A percentile compares a stretch with the other conserved stretches of the same genome.
Conservation (phyloP, 1,140 invertebrate species). For the Orchesella cincta region DNA sequence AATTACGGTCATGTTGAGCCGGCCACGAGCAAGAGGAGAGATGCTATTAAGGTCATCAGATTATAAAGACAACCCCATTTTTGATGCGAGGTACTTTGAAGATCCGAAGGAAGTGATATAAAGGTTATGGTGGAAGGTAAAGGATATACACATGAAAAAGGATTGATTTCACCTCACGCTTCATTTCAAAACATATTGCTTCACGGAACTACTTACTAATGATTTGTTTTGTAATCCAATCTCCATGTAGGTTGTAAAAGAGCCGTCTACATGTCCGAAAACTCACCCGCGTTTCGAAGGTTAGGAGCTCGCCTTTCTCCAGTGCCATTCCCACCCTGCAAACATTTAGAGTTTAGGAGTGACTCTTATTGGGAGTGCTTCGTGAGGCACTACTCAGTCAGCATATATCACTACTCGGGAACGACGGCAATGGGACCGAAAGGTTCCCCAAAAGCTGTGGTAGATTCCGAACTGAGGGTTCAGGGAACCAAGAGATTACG, state of each 20-base stretch:
- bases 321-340: slow-evolving; percentile 46
- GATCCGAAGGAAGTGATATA: slow-evolving; percentile 45
- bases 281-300: slow-evolving; percentile 44
- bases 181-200: too few species aligned
- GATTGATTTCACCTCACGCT: too few species aligned
- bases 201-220: too few species aligned
- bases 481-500: slow-evolving; percentile 54
- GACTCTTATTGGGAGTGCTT: slow-evolving; percentile 50
- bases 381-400: slow-evolving; percentile 45
- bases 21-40: slow-evolving; percentile 41
- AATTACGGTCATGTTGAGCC: slow-evolving; percentile 51
- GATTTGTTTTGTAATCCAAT: too few species aligned
- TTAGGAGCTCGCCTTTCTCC: slow-evolving; percentile 45
- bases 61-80: slow-evolving; percentile 43
- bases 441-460: slow-evolving; percentile 39
- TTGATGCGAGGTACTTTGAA: slow-evolving; percentile 50
- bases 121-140: slow-evolving; percentile 50
- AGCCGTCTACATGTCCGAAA: slow-evolving; percentile 49
- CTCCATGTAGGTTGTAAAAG: slow-evolving; percentile 45
- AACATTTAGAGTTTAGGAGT: slow-evolving; percentile 35
- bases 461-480: slow-evolving; percentile 46
- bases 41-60: slow-evolving; percentile 43
- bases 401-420: slow-evolving; percentile 50
- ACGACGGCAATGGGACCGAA: slow-evolving; percentile 48
- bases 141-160: background rate